Conservation (phyloP, 2,797 vertebrate genomes). For the Hippopotamyrus pictus region DNA sequence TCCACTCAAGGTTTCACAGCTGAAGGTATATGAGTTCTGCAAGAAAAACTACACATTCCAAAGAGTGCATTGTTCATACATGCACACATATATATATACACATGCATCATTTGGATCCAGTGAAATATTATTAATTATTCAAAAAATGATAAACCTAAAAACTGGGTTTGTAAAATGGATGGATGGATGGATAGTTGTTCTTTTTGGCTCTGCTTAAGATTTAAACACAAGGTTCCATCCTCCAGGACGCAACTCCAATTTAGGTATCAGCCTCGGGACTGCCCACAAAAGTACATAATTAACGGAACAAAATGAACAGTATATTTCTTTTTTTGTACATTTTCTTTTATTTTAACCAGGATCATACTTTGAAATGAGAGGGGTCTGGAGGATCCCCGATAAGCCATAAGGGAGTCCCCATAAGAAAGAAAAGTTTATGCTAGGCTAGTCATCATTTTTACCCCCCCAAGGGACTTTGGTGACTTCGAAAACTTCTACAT, state of each 20-base stretch:
- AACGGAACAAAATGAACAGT: background rate
- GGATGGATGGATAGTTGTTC: background rate
- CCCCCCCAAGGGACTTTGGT: slow-evolving; percentile 14
- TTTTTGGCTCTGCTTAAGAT: background rate
- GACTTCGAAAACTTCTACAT: background rate
- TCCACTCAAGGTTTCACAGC: slow-evolving; percentile 25
- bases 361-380: background rate
- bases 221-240: background rate
- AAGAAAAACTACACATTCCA: slow-evolving; percentile 33
- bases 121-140: background rate
- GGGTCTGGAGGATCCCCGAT: background rate
- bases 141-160: background rate
- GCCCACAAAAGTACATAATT: background rate
- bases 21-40: slow-evolving; percentile 29
- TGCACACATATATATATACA: background rate
- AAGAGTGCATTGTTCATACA: background rate
- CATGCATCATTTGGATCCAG: background rate
- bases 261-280: background rate
- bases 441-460: background rate
- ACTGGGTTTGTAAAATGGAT: background rate
- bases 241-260: background rate
- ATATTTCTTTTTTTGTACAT: background rate
- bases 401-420: background rate
- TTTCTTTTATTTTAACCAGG: background rate
- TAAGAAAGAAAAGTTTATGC: background rate